These are phyloP conservation scores for Latrodectus hesperus DNA, from an alignment of 2,888 invertebrate species.

Conservation along the genomic window DNA sequence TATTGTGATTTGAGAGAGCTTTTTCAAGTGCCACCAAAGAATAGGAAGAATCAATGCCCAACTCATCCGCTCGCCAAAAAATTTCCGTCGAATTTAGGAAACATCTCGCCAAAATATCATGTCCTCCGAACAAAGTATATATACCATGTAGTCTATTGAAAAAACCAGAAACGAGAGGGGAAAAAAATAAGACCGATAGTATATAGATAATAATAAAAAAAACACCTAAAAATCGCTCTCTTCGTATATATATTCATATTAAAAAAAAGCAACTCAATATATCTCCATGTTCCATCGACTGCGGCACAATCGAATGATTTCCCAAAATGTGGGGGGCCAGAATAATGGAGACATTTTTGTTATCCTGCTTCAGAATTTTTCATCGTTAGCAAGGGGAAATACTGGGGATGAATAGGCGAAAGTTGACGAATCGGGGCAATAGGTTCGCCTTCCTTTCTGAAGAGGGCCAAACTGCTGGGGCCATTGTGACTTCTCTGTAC, in stretches of 20 bases:
- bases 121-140: slow-evolving; percentile 38
- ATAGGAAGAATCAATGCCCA: slow-evolving; percentile 12
- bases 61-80: slow-evolving; percentile 29
- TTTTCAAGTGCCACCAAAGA: slow-evolving; percentile 29
- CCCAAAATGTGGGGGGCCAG: slow-evolving; percentile 34
- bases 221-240: slow-evolving; percentile 24
- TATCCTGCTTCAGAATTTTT: not conserved
- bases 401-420: slow-evolving; percentile 51
- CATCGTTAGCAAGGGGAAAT: not conserved
- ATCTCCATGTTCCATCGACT: slow-evolving; percentile 45
- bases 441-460: slow-evolving; percentile 36
- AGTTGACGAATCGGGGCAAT: slow-evolving; percentile 60
- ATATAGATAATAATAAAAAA: slow-evolving; percentile 54
- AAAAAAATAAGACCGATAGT: slow-evolving; percentile 41
- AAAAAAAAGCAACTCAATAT: slow-evolving; percentile 41
- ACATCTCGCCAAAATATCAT: slow-evolving; percentile 28
- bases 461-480: slow-evolving; percentile 58
- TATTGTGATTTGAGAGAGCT: slow-evolving; percentile 14
- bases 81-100: slow-evolving; percentile 32
- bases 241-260: slow-evolving; percentile 20
- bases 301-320: slow-evolving; percentile 48
- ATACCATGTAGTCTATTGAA: slow-evolving; percentile 52
- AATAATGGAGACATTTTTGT: slow-evolving; percentile 60
- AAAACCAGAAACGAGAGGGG: slow-evolving; percentile 1
- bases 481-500: slow-evolving; percentile 33